Evolutionary conservation across 2,797 vertebrate genomes (phyloP), one percentile per base, ranked within the genome.

Genomic region (Fringilla coelebs): DNA sequence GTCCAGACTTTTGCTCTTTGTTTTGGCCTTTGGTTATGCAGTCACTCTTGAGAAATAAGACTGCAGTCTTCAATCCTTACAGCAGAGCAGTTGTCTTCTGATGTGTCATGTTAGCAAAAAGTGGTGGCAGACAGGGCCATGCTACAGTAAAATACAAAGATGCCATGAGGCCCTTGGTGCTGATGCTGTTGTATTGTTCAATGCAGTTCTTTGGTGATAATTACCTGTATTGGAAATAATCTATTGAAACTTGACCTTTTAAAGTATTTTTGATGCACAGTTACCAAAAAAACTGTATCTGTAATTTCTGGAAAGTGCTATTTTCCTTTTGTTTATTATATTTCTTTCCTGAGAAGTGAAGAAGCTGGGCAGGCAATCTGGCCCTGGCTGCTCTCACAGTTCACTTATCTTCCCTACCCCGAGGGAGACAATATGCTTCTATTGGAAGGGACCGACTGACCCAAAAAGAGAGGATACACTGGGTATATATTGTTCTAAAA

Each of bases 351-450:
- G 75, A 45, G 43, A 52, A 38, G 83, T 32, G 87, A 76, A 82
- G 89, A 83, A 73, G 76, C 94, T 91, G 90, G 94, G 83, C 94
- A 75, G 85, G 74, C 90, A 81, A 1, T 83, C 75, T 82, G 83
- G 66, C 45, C 85, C 48, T 82, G 51, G 14, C 49, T 60, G 77
- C 68, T 79, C 75, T 93, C 5, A 34, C 94, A 93, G 88, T 61
- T 95, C 88, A 17, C 71, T 93, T 92, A 75, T 94, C 97, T 97
- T 90, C 94, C 81, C 70, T 95, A 13, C 91, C 94, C 79, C 81
- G 82, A 40, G 72, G 72, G 92, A 83, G 78, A 77, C 96, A 89
- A 91, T 73, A 65, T 85, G 82, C 66, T 94, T 89, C 62, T 38
- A 77, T 81, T 96, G 94, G 85, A 95, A 97, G 65, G 84, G 51